Evolutionary conservation across 2,888 invertebrate genomes (phyloP).

Genomic region (Anoplius nigerrimus): DNA sequence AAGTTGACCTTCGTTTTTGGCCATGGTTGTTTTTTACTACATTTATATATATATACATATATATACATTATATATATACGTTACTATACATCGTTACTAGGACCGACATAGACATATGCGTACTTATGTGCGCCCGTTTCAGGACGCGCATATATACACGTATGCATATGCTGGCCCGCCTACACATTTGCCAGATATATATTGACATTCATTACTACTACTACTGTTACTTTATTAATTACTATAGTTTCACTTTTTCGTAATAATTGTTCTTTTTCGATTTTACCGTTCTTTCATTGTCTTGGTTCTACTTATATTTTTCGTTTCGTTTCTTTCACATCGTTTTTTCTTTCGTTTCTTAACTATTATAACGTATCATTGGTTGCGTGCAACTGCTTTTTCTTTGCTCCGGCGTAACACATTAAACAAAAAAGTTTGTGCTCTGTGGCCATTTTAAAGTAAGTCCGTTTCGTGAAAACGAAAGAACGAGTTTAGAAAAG

Average conservation of each 20-base stretch:
- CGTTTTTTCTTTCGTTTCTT: slow-evolving; percentile 50
- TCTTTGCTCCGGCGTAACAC: slow-evolving; percentile 43
- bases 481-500: too few relatives aligned
- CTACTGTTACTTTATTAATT: slow-evolving; percentile 41
- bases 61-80: slow-evolving; percentile 52
- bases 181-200: slow-evolving; percentile 12
- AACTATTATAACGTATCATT: slow-evolving; percentile 41
- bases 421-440: slow-evolving; percentile 12
- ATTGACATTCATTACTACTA: slow-evolving; percentile 53
- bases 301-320: slow-evolving; percentile 23
- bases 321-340: slow-evolving; percentile 51
- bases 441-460: slow-evolving; percentile 25
- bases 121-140: slow-evolving; percentile 27
- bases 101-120: slow-evolving; percentile 30
- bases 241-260: slow-evolving; percentile 19
- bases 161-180: slow-evolving; percentile 36
- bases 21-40: slow-evolving; percentile 85
- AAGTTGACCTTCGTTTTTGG: slow-evolving; percentile 97
- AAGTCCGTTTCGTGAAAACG: slow-evolving; percentile 34
- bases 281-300: slow-evolving; percentile 50
- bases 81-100: slow-evolving; percentile 10
- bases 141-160: slow-evolving; percentile 53
- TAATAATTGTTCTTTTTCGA: slow-evolving; percentile 61
- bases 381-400: slow-evolving; percentile 60
- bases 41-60: slow-evolving; percentile 65